phyloP scores from a whole-genome alignment of 2,888 invertebrate species.

The Anthoptus insignis region DNA sequence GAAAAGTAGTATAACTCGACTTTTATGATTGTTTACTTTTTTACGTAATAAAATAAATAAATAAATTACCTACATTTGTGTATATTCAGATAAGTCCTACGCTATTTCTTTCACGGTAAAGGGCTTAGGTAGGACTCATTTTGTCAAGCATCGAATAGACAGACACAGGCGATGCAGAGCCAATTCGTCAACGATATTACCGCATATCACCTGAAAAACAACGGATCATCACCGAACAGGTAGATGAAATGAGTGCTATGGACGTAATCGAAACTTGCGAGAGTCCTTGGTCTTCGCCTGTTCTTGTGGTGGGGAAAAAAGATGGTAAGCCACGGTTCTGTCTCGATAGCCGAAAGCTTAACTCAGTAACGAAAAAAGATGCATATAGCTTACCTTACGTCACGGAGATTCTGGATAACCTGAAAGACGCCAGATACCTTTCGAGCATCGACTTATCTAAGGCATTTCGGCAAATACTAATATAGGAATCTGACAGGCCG shows the following conservation, averaged over 20 bases:
- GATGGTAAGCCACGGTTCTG: conserved; percentile 42
- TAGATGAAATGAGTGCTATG: conserved; percentile 43
- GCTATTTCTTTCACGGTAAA: conserved; percentile 42
- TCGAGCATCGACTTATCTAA: conserved; percentile 47
- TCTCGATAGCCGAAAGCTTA: conserved; percentile 45
- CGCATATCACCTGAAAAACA: conserved; percentile 47
- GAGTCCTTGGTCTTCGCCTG: conserved; percentile 46
- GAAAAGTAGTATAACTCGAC: too few species aligned
- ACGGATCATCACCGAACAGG: conserved; percentile 37
- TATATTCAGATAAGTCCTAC: too few species aligned
- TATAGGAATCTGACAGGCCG: conserved; percentile 28
- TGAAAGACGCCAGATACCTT: conserved; percentile 49
- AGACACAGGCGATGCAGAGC: conserved; percentile 44
- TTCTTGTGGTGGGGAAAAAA: conserved; percentile 41
- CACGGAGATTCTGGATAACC: conserved; percentile 52
- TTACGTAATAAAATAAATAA: too few species aligned
- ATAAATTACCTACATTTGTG: too few species aligned
- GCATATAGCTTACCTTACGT: conserved; percentile 44
- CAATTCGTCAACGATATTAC: conserved; percentile 46
- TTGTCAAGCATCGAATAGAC: conserved; percentile 46
- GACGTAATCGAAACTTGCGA: conserved; percentile 39
- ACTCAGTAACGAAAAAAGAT: conserved; percentile 43
- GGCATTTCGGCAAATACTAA: conserved; percentile 49
- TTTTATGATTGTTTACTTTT: too few species aligned
- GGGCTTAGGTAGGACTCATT: conserved; percentile 45